Percentiles rank a stretch among this genome's conserved stretches.
Evolutionary conservation across 1,140 invertebrate genomes (phyloP).

Genomic region (Potamilus streckersoni): DNA sequence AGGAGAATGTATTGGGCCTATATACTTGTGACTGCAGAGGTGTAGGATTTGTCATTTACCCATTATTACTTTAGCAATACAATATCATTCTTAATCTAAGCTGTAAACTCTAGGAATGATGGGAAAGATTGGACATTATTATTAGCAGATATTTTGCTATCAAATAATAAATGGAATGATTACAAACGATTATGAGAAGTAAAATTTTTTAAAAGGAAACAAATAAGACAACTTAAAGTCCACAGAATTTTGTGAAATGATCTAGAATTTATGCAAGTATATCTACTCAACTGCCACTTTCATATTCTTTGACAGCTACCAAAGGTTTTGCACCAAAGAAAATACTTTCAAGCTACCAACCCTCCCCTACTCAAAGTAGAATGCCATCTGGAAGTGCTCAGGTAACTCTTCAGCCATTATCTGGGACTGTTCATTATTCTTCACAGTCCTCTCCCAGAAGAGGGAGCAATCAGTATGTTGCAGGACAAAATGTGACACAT

Average conservation of each 20-base stretch:
- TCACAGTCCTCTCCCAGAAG: not conserved
- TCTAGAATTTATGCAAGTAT: not conserved
- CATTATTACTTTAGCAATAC: no score
- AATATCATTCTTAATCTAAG: no score
- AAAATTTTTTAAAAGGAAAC: not conserved
- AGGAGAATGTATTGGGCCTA: no score
- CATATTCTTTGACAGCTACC: constrained; percentile 35
- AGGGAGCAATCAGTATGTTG: not conserved
- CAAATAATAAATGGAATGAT: not conserved
- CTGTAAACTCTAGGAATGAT: not conserved
- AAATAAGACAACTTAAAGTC: not conserved
- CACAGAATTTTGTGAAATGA: not conserved
- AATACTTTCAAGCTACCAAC: constrained; percentile 38
- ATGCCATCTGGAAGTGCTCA: no score
- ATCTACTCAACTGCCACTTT: not conserved
- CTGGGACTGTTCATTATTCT: constrained; percentile 17
- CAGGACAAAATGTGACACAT: not conserved
- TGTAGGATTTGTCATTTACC: not conserved
- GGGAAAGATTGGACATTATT: no score
- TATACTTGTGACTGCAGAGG: no score
- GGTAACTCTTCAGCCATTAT: not conserved
- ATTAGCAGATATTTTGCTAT: not conserved
- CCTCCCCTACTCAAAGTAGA: not conserved
- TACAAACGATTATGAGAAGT: no score
- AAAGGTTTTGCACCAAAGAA: constrained; percentile 62